phyloP scores from a whole-genome alignment of 2,888 invertebrate species.

The Drosophila parthenogenetica region DNA sequence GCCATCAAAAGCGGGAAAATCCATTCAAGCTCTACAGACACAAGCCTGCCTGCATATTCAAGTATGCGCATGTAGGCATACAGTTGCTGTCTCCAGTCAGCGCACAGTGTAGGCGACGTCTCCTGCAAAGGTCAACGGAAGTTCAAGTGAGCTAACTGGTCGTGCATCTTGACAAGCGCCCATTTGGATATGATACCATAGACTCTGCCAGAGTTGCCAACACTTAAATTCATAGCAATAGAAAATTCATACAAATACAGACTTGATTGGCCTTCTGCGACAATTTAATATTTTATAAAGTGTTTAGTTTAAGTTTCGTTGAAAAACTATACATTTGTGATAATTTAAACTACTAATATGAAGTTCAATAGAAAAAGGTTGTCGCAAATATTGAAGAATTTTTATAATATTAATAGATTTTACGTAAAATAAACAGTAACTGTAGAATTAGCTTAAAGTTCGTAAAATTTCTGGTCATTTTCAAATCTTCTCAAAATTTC shows the following conservation, averaged over 20 bases:
- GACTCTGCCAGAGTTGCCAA: conserved; percentile 25
- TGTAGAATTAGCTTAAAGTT: no score
- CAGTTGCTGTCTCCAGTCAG: conserved; percentile 25
- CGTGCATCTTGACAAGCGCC: conserved; percentile 20
- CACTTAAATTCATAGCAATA: background rate
- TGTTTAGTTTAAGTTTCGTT: no score
- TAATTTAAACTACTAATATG: no score
- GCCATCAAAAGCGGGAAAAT: conserved; percentile 18
- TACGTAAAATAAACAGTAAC: no score
- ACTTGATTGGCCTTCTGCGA: background rate
- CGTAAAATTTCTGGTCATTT: no score
- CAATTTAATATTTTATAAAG: no score
- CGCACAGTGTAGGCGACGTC: conserved; percentile 43
- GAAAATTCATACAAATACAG: background rate
- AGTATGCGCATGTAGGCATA: background rate
- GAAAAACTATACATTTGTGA: no score
- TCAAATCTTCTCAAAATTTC: no score
- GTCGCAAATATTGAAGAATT: no score
- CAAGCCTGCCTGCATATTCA: conserved; percentile 3
- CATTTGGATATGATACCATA: conserved; percentile 5
- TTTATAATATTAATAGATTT: no score
- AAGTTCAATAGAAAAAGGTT: no score
- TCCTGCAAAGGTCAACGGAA: conserved; percentile 53
- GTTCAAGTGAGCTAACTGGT: conserved; percentile 39
- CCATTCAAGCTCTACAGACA: conserved; percentile 17